Percentiles rank a stretch among this genome's conserved stretches.
Evolutionary conservation across 2,113 vertebrate genomes (phyloP).

Genomic region (Pluvianellus socialis): DNA sequence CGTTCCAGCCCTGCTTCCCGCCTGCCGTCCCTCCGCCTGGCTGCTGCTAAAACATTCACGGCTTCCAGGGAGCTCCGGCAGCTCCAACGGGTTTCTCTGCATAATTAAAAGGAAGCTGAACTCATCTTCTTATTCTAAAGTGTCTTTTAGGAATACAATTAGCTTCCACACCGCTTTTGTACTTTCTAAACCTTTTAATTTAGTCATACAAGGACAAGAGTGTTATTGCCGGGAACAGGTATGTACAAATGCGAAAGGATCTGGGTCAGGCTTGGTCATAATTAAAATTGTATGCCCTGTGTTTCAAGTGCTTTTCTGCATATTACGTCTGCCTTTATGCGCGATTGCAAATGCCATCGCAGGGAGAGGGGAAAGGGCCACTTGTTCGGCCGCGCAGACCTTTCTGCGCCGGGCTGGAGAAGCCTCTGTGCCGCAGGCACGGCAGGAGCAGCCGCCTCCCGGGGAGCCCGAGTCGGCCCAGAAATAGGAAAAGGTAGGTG

Average conservation of each 20-base stretch:
- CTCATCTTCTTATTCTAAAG: not conserved
- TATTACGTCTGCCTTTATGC: fast-evolving
- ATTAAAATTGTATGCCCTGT: not conserved
- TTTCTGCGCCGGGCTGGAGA: not conserved
- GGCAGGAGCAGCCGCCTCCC: not conserved
- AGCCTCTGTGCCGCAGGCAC: fast-evolving
- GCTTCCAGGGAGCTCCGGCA: not conserved
- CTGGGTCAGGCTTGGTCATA: not conserved
- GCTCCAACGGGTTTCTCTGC: not conserved
- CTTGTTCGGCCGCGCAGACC: not conserved
- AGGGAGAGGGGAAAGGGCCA: not conserved
- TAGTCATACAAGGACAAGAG: not conserved
- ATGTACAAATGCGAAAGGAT: not conserved
- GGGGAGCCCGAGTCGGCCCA: fast-evolving
- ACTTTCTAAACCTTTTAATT: not conserved
- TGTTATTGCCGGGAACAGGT: not conserved
- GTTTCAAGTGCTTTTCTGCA: not conserved
- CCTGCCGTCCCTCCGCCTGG: not conserved
- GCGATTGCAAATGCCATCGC: not conserved
- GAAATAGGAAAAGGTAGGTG: not conserved
- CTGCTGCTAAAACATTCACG: not conserved
- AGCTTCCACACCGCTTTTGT: not conserved
- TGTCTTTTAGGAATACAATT: constrained; percentile 50
- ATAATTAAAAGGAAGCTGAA: not conserved
- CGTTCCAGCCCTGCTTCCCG: fast-evolving